phyloP scores from a whole-genome alignment of 2,888 invertebrate genomes.

The Oscheius sp. region DNA sequence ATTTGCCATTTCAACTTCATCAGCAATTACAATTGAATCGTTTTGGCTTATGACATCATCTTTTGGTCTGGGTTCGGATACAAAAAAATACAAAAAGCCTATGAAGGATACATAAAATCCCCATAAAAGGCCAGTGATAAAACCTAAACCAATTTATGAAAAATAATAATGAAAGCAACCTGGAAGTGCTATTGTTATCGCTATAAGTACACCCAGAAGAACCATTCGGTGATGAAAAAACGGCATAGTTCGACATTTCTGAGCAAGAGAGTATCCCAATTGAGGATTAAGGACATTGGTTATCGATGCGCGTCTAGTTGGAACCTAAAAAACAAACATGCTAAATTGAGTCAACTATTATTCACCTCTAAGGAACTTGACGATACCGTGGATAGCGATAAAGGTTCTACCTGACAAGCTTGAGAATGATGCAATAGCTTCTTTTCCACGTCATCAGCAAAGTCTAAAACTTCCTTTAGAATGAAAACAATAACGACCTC shows the following conservation, averaged over 20 bases:
- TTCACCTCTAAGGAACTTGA: conserved; percentile 26
- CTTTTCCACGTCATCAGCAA: background rate
- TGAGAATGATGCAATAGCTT: background rate
- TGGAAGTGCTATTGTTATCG: conserved; percentile 53
- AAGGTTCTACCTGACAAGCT: background rate
- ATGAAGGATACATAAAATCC: conserved; percentile 66
- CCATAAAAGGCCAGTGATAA: conserved; percentile 64
- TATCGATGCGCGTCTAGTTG: background rate
- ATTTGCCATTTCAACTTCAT: conserved; percentile 43
- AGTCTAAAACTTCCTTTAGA: background rate
- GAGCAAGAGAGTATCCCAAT: conserved; percentile 46
- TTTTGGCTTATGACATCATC: conserved; percentile 23
- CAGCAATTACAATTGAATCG: background rate
- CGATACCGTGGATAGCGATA: conserved; percentile 1
- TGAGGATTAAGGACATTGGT: conserved; percentile 36
- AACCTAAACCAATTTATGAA: conserved; percentile 44
- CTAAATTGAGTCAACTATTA: background rate
- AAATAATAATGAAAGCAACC: conserved; percentile 36
- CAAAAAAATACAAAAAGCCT: conserved; percentile 67
- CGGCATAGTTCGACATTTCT: conserved; percentile 52
- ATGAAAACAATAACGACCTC: background rate
- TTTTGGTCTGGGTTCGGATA: conserved; percentile 64
- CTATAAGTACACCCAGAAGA: conserved; percentile 50
- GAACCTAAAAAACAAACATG: background rate
- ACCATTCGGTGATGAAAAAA: conserved; percentile 55